phyloP scores from a whole-genome alignment of 2,113 vertebrate genomes.

The Anthoscopus minutus region DNA sequence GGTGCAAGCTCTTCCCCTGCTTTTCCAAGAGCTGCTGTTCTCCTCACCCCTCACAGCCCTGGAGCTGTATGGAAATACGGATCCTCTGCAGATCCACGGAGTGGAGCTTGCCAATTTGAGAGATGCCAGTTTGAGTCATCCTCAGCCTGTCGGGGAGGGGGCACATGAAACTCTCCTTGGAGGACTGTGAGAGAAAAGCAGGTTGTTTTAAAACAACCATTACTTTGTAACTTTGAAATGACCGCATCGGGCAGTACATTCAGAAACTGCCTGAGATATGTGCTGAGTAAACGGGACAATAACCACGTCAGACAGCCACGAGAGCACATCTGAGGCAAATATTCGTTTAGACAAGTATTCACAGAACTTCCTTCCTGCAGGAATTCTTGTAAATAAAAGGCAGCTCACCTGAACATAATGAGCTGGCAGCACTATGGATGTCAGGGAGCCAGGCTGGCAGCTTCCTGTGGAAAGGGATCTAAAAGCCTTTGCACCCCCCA shows the following conservation, averaged over 20 bases:
- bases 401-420: neutral
- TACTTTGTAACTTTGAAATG: neutral
- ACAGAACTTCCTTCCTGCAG: neutral
- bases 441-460: neutral
- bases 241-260: neutral
- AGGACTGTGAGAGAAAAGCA: neutral
- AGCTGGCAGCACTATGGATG: neutral
- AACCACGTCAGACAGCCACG: neutral
- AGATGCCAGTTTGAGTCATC: neutral
- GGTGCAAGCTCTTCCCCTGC: neutral
- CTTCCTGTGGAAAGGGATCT: neutral
- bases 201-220: neutral
- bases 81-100: neutral
- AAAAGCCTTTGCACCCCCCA: neutral
- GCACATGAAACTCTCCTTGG: neutral
- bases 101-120: neutral
- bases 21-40: neutral
- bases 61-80: rapidly evolving
- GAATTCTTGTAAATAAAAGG: neutral
- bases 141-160: neutral
- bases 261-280: neutral
- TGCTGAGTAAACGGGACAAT: neutral
- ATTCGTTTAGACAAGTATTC: neutral
- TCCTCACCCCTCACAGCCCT: neutral
- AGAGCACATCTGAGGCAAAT: neutral